Conservation (phyloP, 2,888 invertebrate genomes). For the Nephrotoma guestfalica region DNA sequence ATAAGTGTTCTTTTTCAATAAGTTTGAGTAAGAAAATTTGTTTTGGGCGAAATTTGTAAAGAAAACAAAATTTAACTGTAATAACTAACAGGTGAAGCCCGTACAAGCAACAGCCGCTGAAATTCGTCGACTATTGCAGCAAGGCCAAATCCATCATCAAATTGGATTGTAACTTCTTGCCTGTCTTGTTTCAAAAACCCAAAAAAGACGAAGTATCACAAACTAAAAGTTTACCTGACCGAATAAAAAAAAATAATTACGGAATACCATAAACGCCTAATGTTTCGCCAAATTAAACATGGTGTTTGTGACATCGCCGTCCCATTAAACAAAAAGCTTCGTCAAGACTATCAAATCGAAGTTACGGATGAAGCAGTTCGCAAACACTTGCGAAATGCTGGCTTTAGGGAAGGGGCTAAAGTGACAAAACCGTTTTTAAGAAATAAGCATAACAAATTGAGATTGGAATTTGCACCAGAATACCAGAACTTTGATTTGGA, state of each 20-base stretch:
- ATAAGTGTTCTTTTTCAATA: too few relatives aligned
- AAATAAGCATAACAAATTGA: neutral
- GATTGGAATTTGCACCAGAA: neutral
- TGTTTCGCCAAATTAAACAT: neutral
- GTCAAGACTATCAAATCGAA: neutral
- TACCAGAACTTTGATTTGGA: neutral
- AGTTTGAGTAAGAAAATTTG: too few relatives aligned
- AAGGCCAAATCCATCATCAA: neutral
- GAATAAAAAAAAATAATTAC: too few relatives aligned
- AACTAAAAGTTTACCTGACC: neutral
- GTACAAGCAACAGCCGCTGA: too few relatives aligned
- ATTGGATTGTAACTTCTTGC: neutral
- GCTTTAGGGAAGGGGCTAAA: too few relatives aligned
- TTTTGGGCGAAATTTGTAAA: too few relatives aligned
- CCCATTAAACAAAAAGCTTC: neutral
- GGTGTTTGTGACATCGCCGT: neutral
- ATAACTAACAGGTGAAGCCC: too few relatives aligned
- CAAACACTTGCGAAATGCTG: neutral
- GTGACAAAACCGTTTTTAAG: neutral
- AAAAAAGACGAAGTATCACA: neutral
- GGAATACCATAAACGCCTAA: neutral
- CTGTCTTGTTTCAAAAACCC: neutral
- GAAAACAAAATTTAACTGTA: too few relatives aligned
- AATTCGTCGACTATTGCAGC: too few relatives aligned
- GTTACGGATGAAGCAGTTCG: neutral